These are phyloP conservation scores for Drosophila nasuta DNA, from an alignment of 1,140 invertebrate genomes.

Conservation along the genomic window DNA sequence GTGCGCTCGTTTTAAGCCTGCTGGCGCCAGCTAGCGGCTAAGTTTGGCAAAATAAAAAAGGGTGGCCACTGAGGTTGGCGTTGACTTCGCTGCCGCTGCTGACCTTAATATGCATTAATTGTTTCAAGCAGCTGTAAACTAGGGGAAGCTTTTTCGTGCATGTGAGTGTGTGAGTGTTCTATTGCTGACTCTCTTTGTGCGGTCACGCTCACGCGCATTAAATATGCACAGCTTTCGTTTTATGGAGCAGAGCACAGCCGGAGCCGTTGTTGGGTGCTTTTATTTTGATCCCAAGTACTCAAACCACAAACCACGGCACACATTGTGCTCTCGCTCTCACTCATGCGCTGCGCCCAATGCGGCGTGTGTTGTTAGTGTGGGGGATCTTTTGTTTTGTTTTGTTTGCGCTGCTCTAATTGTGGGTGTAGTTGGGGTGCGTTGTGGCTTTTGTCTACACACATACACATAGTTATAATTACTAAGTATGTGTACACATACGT, in stretches of 20 bases:
- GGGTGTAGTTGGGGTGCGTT: slow-evolving; percentile 56
- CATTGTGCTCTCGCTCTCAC: not conserved
- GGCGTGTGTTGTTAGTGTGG: slow-evolving; percentile 38
- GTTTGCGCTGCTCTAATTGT: slow-evolving; percentile 47
- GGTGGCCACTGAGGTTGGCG: slow-evolving; percentile 21
- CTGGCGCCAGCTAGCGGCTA: slow-evolving; percentile 60
- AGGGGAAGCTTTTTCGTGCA: slow-evolving; percentile 43
- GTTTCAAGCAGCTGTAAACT: slow-evolving; percentile 58
- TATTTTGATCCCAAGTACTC: slow-evolving; percentile 61
- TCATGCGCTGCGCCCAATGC: not conserved
- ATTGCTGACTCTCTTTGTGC: slow-evolving; percentile 48
- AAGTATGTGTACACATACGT: slow-evolving; percentile 11
- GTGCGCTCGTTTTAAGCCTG: slow-evolving; percentile 17
- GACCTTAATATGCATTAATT: slow-evolving; percentile 79
- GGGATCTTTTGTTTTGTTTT: slow-evolving; percentile 63
- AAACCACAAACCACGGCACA: slow-evolving; percentile 15
- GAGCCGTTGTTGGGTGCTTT: slow-evolving; percentile 45
- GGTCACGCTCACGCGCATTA: slow-evolving; percentile 51
- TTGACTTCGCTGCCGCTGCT: slow-evolving; percentile 32
- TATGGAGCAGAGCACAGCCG: slow-evolving; percentile 53
- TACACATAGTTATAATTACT: slow-evolving; percentile 46
- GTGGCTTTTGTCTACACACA: slow-evolving; percentile 32
- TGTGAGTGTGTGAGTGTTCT: slow-evolving; percentile 43
- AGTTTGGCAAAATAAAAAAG: slow-evolving; percentile 26
- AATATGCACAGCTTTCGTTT: slow-evolving; percentile 55